phyloP scores from a whole-genome alignment of 2,797 vertebrate species.

The Acanthurus tractus region DNA sequence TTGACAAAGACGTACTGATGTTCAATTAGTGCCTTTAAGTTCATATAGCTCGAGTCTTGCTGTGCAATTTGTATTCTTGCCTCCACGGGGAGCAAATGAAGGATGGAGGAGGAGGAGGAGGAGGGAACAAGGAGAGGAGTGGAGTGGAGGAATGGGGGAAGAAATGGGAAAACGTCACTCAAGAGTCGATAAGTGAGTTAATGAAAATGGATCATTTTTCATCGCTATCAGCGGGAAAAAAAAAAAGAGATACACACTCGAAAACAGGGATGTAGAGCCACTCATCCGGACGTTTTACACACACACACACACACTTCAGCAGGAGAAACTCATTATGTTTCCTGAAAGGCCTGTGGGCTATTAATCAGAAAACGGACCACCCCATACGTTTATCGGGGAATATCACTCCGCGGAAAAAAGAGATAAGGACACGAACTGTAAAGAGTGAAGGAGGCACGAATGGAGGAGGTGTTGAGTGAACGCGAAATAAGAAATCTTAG shows the following conservation, averaged over 20 bases:
- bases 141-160: neutral
- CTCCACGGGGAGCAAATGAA: neutral
- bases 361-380: slow-evolving; percentile 45
- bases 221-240: neutral
- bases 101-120: neutral
- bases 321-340: slow-evolving; percentile 59
- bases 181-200: slow-evolving; percentile 21
- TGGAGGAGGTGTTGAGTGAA: neutral
- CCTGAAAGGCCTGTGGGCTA: slow-evolving; percentile 45
- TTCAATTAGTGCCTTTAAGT: slow-evolving; percentile 34
- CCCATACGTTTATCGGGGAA: slow-evolving; percentile 19
- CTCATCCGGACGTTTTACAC: neutral
- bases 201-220: slow-evolving; percentile 37
- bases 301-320: slow-evolving; percentile 18
- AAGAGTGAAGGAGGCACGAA: slow-evolving; percentile 17
- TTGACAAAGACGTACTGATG: slow-evolving; percentile 14
- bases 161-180: slow-evolving; percentile 23
- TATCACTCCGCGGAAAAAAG: slow-evolving; percentile 17
- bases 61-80: slow-evolving; percentile 23
- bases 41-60: neutral
- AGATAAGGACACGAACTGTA: neutral
- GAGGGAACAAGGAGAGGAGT: neutral
- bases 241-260: neutral
- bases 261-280: neutral
- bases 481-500: slow-evolving; percentile 14